These are phyloP conservation scores for Tricholaema leucomelas DNA, from an alignment of 2,113 vertebrate species.

Conservation along the genomic window DNA sequence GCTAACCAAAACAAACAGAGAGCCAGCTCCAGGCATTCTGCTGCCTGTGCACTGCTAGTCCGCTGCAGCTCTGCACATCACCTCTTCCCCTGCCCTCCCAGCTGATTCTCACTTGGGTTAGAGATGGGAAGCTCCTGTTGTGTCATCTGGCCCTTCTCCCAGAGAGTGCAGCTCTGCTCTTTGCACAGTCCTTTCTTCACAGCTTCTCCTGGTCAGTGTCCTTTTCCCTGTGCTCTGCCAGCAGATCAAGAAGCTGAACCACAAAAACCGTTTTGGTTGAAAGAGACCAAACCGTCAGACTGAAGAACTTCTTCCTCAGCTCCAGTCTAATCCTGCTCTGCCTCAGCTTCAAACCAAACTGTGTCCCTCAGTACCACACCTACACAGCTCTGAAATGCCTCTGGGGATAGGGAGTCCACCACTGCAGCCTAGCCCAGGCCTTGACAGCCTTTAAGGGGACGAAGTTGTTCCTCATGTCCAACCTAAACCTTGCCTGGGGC, in stretches of 20 bases:
- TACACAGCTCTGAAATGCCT: too few relatives aligned
- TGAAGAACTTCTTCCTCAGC: too few relatives aligned
- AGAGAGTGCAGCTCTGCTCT: not conserved
- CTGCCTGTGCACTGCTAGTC: not conserved
- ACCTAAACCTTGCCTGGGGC: too few relatives aligned
- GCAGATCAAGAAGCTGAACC: not conserved
- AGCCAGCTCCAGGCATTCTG: not conserved
- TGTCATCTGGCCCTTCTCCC: not conserved
- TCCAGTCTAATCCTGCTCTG: too few relatives aligned
- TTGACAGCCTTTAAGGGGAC: too few relatives aligned
- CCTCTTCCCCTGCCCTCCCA: not conserved
- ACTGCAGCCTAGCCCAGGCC: too few relatives aligned
- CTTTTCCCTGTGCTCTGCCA: not conserved
- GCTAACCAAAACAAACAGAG: not conserved
- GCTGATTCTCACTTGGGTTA: not conserved
- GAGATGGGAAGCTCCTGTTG: not conserved
- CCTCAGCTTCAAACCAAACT: too few relatives aligned
- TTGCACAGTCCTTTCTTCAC: not conserved
- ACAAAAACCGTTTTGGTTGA: too few relatives aligned
- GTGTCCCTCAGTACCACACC: too few relatives aligned
- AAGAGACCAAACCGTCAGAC: too few relatives aligned
- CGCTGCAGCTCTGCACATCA: not conserved
- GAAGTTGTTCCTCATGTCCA: too few relatives aligned
- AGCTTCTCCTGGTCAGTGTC: not conserved
- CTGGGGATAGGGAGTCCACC: too few relatives aligned